Conservation (phyloP, 2,113 vertebrate species). For the Gymnarchus niloticus region DNA sequence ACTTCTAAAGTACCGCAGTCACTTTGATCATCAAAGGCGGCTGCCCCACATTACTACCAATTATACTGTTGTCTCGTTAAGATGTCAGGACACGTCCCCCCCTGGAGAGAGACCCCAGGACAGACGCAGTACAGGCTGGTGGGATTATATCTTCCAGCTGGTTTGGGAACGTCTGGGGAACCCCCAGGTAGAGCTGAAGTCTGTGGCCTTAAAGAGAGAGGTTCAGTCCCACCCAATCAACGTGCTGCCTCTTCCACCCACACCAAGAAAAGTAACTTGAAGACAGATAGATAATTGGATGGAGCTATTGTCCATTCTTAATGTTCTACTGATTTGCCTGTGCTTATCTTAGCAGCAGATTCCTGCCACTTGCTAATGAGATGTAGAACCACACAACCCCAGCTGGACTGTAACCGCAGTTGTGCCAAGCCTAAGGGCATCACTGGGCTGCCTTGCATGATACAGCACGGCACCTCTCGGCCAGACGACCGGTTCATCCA, state of each 20-base stretch:
- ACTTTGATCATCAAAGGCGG: background rate
- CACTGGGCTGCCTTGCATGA: background rate
- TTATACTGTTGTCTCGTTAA: background rate
- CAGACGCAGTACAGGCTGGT: background rate
- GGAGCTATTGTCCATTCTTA: background rate
- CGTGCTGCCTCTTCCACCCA: background rate
- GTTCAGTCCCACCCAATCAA: background rate
- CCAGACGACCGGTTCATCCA: background rate
- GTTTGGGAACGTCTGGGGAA: background rate
- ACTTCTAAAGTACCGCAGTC: background rate
- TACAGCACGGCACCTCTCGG: background rate
- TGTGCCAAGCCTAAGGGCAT: background rate
- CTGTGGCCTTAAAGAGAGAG: too few relatives aligned
- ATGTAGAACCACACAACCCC: background rate
- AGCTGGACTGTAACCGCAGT: background rate
- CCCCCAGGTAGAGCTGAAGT: background rate
- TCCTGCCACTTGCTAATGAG: background rate
- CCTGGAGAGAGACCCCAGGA: background rate
- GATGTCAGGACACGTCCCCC: background rate
- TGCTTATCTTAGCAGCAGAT: background rate
- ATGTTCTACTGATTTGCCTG: background rate
- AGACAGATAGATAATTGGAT: background rate
- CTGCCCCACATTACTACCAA: background rate
- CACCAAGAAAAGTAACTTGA: background rate
- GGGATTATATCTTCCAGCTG: conserved; percentile 1